Conservation (phyloP, 2,797 vertebrate genomes). For the Pangasius sanitwongsei region DNA sequence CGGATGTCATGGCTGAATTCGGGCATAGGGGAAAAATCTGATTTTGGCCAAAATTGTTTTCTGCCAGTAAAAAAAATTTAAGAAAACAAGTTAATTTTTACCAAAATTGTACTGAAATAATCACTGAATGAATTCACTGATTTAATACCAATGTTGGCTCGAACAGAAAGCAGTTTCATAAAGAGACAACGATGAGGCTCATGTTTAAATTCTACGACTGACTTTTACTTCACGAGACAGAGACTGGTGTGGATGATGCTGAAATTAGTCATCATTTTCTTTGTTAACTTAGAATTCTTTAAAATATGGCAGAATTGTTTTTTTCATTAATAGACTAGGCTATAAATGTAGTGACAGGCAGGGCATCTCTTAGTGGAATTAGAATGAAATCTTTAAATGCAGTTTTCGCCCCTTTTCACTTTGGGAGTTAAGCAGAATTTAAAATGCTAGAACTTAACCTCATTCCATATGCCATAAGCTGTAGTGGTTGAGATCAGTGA, state of each 20-base stretch:
- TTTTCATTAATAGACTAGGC: neutral
- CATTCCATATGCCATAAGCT: neutral
- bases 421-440: neutral
- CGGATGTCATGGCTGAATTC: neutral
- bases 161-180: neutral
- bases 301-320: neutral
- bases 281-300: neutral
- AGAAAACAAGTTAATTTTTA: neutral
- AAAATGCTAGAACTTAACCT: neutral
- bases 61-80: neutral
- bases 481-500: neutral
- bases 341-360: neutral
- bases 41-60: neutral
- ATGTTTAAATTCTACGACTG: neutral
- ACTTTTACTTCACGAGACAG: neutral
- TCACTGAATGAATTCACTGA: neutral
- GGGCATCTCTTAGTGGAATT: neutral
- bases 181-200: neutral
- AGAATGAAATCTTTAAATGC: neutral
- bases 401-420: neutral
- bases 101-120: neutral
- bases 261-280: neutral
- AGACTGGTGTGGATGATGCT: neutral
- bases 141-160: too few relatives aligned
- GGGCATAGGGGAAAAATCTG: neutral